Evolutionary conservation across 2,797 vertebrate species (phyloP).

Genomic region (Alauda arvensis): DNA sequence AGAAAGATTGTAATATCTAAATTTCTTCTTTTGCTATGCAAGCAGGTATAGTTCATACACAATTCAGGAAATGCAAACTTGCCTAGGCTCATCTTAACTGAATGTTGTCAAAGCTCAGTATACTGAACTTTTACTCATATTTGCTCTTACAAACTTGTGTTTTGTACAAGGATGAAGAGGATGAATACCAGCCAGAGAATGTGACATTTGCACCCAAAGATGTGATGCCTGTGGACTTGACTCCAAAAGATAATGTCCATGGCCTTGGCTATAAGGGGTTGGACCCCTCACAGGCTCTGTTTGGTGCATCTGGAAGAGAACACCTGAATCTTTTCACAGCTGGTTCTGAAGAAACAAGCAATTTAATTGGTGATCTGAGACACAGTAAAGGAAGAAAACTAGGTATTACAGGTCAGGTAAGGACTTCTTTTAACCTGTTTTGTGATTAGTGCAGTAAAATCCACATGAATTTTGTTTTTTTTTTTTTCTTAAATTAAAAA

Average conservation of each 20-base stretch:
- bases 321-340: slow-evolving; percentile 78
- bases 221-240: slow-evolving; percentile 86
- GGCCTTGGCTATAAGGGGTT: slow-evolving; percentile 90
- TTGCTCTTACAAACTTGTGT: not conserved
- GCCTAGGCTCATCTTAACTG: not conserved
- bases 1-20: not conserved
- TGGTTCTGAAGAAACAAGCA: slow-evolving; percentile 68
- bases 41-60: not conserved
- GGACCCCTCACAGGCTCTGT: slow-evolving; percentile 83
- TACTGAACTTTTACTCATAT: not conserved
- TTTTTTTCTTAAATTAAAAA: not conserved
- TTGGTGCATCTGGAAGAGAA: slow-evolving; percentile 61
- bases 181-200: slow-evolving; percentile 86
- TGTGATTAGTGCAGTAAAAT: not conserved
- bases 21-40: not conserved
- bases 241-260: slow-evolving; percentile 79
- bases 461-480: not conserved
- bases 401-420: slow-evolving; percentile 89
- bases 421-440: not conserved
- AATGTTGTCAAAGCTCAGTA: not conserved
- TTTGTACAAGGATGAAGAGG: slow-evolving; percentile 77
- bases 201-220: slow-evolving; percentile 94
- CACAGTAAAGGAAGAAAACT: slow-evolving; percentile 70
- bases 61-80: not conserved
- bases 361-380: slow-evolving; percentile 73